Percentiles rank a stretch among this genome's conserved stretches.
Evolutionary conservation across 30 jellyfish, hydroid and myxozoan genomes (phyloP).

Genomic region (Aurelia aurita): DNA sequence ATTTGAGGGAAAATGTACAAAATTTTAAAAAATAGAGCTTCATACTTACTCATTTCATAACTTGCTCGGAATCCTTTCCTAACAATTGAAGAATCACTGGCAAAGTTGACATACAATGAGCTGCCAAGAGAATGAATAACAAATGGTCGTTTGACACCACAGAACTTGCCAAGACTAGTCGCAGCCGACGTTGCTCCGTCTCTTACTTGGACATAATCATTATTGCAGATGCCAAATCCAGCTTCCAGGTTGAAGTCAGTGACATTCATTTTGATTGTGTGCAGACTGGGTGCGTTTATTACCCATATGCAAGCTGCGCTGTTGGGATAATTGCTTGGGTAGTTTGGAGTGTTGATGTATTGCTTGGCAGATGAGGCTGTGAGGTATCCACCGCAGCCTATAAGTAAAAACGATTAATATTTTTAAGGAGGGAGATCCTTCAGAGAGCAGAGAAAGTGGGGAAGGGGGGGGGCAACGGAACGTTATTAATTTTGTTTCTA

Average conservation of each 20-base stretch:
- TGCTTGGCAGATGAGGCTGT: constrained; percentile 57
- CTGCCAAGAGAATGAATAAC: constrained; percentile 32
- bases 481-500: no score
- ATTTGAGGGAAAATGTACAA: no score
- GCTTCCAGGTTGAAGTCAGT: constrained; percentile 54
- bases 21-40: not conserved
- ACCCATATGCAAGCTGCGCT: constrained; percentile 62
- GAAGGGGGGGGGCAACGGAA: no score
- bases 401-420: not conserved
- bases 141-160: constrained; percentile 37
- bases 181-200: constrained; percentile 74
- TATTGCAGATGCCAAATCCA: constrained; percentile 45
- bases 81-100: constrained; percentile 44
- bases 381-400: constrained; percentile 70
- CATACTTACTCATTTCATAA: constrained; percentile 52
- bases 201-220: constrained; percentile 47
- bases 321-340: constrained; percentile 65
- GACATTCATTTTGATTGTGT: constrained; percentile 51
- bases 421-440: no score
- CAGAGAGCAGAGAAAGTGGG: no score
- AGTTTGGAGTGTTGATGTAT: constrained; percentile 62
- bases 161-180: constrained; percentile 36
- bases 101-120: constrained; percentile 43
- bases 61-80: constrained; percentile 59
- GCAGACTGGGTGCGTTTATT: constrained; percentile 49